Evolutionary conservation across 2,888 invertebrate genomes (phyloP), one percentile per base, ranked within the genome.

Genomic region (Eupithecia vulgata): DNA sequence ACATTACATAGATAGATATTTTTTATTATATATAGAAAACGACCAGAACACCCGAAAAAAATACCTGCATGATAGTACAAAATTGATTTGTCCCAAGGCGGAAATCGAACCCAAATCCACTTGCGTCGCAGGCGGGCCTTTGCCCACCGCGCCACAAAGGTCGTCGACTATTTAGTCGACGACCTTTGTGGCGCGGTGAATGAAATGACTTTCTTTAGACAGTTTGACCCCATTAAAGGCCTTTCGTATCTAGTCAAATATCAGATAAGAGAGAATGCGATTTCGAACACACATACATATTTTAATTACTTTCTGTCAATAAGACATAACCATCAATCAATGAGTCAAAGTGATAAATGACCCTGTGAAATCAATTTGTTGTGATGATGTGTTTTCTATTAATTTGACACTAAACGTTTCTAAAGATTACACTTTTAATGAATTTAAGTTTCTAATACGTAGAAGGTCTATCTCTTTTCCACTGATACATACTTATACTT

Each of bases 221-320:
- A 12, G 5, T 57, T 57, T 57, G 25, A 57, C 57, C 57, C 57
- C 25, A 30, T 3, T 52, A 52, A 0, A 25, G 5, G 21, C 10
- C 12, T 82, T 70, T 72, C 69, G 78, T 82, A 80, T 74, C 65
- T 82, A 48, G 48, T 48, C 48, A 48, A n/a, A 52, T 21, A 87
- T 71, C 80, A 71, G 70, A 75, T 69, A 65, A 81, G 70, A 76
- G 83, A 87, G 84, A 85, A 87, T 85, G 84, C 83, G 83, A 84
- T 76, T 75, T 45, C 83, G 85, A 81, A 81, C 82, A 82, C 82
- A 81, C 83, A 83, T 90, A 81, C 83, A 83, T 90, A 91, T 75
- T 93, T 91, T 93, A 94, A 94, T 94, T 92, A 93, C 90, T 87
- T 87, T 90, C 87, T 86, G 90, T 92, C 93, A 90, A 90, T 90